Conservation (phyloP, 2,888 invertebrate species). For the Schizotus pectinicornis region DNA sequence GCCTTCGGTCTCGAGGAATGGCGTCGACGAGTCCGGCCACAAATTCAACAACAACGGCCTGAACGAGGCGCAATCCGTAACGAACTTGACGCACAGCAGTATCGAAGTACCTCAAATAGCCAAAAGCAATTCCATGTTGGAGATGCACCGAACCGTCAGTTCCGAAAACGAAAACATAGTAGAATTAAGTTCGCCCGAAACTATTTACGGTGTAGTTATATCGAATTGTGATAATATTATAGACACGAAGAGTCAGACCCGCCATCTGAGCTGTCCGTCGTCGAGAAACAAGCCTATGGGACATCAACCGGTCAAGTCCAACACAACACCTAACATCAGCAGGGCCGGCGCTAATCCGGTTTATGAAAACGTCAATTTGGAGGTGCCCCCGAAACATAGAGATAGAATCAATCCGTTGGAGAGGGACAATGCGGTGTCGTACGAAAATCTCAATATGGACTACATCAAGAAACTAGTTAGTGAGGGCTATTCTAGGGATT, state of each 20-base stretch:
- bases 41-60: conserved; percentile 36
- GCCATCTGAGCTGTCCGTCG: conserved; percentile 53
- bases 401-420: conserved; percentile 53
- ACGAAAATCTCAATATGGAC: conserved; percentile 90
- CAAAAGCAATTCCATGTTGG: conserved; percentile 56
- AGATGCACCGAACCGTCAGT: conserved; percentile 46
- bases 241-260: conserved; percentile 47
- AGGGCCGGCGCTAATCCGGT: conserved; percentile 25
- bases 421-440: conserved; percentile 62
- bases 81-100: conserved; percentile 45
- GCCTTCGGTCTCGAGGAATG: conserved; percentile 43
- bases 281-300: conserved; percentile 33
- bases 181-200: conserved; percentile 71
- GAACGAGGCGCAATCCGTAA: conserved; percentile 52
- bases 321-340: conserved; percentile 66
- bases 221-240: conserved; percentile 62
- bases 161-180: conserved; percentile 40
- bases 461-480: conserved; percentile 87
- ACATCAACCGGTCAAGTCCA: conserved; percentile 62
- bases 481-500: conserved; percentile 90
- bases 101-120: conserved; percentile 48
- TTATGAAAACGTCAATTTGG: conserved; percentile 49
- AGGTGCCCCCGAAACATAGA: conserved; percentile 46
- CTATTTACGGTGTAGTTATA: conserved; percentile 74
- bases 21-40: conserved; percentile 31